Evolutionary conservation across 2,113 vertebrate species (phyloP).

Genomic region (Grammomys dolichurus): DNA sequence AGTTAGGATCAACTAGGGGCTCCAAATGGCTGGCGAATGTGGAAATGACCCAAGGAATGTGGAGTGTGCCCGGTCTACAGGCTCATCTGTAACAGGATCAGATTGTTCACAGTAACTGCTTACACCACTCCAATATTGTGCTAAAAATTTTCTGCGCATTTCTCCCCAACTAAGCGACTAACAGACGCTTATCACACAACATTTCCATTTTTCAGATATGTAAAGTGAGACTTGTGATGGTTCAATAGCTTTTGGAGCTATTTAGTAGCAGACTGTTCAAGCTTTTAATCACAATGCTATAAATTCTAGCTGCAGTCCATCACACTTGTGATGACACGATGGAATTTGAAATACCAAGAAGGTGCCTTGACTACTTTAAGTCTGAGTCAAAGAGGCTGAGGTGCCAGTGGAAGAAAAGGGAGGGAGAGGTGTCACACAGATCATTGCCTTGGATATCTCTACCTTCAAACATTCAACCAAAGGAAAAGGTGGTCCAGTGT

Average conservation of each 20-base stretch:
- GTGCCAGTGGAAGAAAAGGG: neutral
- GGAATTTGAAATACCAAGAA: neutral
- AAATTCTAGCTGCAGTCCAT: neutral
- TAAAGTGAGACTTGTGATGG: slow-evolving; percentile 35
- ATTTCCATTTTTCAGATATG: neutral
- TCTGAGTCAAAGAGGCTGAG: neutral
- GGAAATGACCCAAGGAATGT: neutral
- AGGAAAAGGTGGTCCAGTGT: neutral
- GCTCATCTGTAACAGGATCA: neutral
- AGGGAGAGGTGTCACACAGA: neutral
- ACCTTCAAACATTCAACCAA: neutral
- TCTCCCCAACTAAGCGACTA: neutral
- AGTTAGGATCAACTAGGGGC: neutral
- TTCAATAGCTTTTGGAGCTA: neutral
- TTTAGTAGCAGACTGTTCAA: neutral
- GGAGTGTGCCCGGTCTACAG: neutral
- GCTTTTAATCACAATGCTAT: slow-evolving; percentile 15
- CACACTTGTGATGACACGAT: neutral
- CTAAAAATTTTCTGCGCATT: neutral
- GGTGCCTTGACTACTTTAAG: neutral
- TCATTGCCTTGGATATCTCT: neutral
- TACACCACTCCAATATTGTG: neutral
- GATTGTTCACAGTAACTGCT: neutral
- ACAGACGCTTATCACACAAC: neutral
- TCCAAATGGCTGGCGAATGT: neutral